A percentile compares a stretch with the other conserved stretches of the same genome.
These are phyloP conservation scores for Cephonodes hylas DNA, from an alignment of 2,888 invertebrate genomes.

Conservation along the genomic window DNA sequence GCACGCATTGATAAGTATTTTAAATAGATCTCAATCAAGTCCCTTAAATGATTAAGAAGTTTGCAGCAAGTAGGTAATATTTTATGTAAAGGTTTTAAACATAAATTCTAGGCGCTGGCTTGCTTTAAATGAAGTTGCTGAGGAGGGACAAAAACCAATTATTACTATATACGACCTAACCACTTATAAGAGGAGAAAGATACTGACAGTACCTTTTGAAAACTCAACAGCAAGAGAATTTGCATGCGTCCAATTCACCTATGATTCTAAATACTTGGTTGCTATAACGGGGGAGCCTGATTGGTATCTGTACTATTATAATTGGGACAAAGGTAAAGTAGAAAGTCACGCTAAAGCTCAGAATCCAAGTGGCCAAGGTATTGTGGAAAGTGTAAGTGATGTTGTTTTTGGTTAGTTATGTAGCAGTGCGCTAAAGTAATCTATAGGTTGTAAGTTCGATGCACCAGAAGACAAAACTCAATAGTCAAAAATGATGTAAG, in stretches of 20 bases:
- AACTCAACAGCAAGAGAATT: constrained; percentile 83
- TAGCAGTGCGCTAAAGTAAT: no score
- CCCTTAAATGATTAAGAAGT: not conserved
- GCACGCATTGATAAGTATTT: no score
- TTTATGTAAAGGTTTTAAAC: no score
- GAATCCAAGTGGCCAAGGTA: constrained; percentile 85
- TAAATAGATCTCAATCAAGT: not conserved
- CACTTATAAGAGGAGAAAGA: constrained; percentile 85
- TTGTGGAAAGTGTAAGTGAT: constrained; percentile 74
- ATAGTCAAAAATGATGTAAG: not conserved
- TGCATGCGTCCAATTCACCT: constrained; percentile 88
- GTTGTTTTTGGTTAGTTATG: constrained; percentile 1
- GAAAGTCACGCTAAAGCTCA: constrained; percentile 87
- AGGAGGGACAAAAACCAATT: constrained; percentile 83
- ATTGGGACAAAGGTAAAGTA: constrained; percentile 90
- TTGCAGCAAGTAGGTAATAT: no score
- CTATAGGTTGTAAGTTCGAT: no score
- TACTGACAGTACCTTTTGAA: constrained; percentile 83
- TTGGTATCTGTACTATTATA: constrained; percentile 89
- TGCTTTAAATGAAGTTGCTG: constrained; percentile 83
- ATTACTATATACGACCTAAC: constrained; percentile 87
- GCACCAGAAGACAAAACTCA: no score
- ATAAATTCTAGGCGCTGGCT: constrained; percentile 82
- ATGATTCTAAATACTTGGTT: constrained; percentile 90
- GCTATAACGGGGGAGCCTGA: constrained; percentile 92